A percentile compares a stretch with the other conserved stretches of the same genome.
Evolutionary conservation across 2,113 vertebrate genomes (phyloP).

Genomic region (Hippolais icterina): DNA sequence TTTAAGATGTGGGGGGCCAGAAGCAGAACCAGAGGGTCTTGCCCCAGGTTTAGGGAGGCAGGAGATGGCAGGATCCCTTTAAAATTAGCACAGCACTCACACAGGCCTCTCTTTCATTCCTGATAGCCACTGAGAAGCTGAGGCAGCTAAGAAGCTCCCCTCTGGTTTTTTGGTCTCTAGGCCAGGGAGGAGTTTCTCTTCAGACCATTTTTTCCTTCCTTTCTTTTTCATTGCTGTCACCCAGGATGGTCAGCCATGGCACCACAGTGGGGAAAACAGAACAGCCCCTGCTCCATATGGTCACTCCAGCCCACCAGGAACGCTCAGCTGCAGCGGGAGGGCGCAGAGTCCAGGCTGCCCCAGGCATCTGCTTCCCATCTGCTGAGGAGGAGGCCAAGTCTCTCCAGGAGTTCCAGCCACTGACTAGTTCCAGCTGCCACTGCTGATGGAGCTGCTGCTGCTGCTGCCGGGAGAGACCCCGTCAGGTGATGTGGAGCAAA

Average conservation of each 20-base stretch:
- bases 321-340: accelerated
- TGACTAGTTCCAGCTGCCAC: background rate
- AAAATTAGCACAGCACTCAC: background rate
- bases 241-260: background rate
- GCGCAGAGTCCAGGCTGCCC: accelerated
- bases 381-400: background rate
- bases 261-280: background rate
- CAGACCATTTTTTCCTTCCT: background rate
- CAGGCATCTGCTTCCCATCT: background rate
- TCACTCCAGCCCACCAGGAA: background rate
- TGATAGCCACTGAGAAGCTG: background rate
- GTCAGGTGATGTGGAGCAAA: accelerated
- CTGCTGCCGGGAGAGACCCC: accelerated
- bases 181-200: background rate
- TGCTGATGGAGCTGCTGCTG: background rate
- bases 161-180: background rate
- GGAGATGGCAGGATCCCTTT: background rate
- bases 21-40: background rate
- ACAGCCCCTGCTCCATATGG: accelerated
- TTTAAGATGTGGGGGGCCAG: background rate
- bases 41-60: background rate
- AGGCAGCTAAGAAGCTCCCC: background rate
- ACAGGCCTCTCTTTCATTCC: background rate
- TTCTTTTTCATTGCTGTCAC: background rate
- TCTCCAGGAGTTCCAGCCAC: background rate